A percentile compares a stretch with the other conserved stretches of the same genome.
phyloP scores from a whole-genome alignment of 2,113 vertebrate genomes.

The Nymphicus hollandicus region DNA sequence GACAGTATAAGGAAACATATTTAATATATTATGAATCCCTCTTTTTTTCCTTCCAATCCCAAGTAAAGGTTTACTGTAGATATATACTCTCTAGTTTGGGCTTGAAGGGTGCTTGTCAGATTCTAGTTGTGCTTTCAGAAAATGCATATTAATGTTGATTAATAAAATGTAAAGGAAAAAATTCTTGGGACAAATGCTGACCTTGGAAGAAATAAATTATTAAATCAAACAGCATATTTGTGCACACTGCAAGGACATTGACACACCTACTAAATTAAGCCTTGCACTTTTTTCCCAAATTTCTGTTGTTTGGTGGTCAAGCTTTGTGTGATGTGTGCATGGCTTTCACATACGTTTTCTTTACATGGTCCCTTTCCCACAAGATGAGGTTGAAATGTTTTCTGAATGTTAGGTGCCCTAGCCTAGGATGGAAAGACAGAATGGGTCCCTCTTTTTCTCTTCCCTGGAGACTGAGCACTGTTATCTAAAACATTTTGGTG shows the following conservation, averaged over 20 bases:
- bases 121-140: background rate
- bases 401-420: background rate
- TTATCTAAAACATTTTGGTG: background rate
- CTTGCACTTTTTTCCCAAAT: background rate
- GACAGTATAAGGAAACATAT: background rate
- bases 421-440: background rate
- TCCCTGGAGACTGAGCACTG: background rate
- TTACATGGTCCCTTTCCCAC: background rate
- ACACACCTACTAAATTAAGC: background rate
- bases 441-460: background rate
- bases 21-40: background rate
- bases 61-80: background rate
- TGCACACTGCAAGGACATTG: background rate
- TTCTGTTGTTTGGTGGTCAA: background rate
- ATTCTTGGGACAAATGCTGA: background rate
- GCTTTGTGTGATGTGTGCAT: background rate
- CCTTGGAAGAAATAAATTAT: background rate
- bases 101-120: background rate
- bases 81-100: background rate
- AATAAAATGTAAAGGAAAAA: background rate
- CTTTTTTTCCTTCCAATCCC: background rate
- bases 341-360: background rate
- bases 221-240: background rate
- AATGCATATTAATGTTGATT: background rate
- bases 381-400: background rate